Conservation (phyloP, 2,113 vertebrate genomes). For the Zootoca vivipara region DNA sequence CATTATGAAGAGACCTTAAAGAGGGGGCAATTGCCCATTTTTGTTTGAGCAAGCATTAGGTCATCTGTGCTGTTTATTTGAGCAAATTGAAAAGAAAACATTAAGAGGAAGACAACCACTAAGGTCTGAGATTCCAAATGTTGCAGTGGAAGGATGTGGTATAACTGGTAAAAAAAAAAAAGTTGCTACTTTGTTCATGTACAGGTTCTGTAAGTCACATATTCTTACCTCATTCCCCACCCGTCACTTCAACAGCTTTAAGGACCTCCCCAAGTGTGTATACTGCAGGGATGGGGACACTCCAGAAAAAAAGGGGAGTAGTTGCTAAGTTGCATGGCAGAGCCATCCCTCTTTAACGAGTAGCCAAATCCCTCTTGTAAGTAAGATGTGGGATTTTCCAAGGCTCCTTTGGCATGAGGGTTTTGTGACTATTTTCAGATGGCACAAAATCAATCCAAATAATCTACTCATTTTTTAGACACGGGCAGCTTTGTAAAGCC, state of each 20-base stretch:
- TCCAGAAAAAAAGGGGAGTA: background rate
- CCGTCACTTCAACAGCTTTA: too few species aligned
- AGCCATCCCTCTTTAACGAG: background rate
- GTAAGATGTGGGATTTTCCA: background rate
- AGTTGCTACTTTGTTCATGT: background rate
- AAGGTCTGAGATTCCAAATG: background rate
- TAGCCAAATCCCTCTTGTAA: background rate
- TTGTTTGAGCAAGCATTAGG: background rate
- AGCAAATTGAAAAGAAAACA: background rate
- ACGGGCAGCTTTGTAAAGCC: background rate
- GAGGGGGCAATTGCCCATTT: background rate
- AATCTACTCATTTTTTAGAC: background rate
- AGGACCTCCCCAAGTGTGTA: background rate
- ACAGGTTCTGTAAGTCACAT: background rate
- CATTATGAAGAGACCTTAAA: background rate
- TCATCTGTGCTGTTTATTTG: background rate
- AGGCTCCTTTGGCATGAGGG: background rate
- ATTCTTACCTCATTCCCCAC: background rate
- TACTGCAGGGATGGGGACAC: too few species aligned
- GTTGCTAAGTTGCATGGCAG: background rate
- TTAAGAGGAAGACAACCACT: background rate
- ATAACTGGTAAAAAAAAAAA: background rate
- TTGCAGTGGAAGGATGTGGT: background rate
- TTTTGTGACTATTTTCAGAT: slow-evolving; percentile 3
- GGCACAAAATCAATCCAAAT: slow-evolving; percentile 9